Evolutionary conservation across 2,797 vertebrate species (phyloP).

Genomic region (Manis pentadactyla): DNA sequence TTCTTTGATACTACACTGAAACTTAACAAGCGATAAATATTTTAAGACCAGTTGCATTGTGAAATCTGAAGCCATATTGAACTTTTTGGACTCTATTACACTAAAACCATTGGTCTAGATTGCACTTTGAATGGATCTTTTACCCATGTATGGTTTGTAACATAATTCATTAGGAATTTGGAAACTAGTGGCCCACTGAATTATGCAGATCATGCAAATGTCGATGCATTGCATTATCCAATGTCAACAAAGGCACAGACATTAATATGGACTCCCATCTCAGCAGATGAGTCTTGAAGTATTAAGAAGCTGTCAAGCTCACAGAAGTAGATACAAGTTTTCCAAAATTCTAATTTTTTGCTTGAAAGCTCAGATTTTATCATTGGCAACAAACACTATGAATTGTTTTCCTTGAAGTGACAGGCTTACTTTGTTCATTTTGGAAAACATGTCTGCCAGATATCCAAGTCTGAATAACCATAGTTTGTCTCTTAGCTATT

Average conservation of each 20-base stretch:
- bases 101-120: not conserved
- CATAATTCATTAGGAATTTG: not conserved
- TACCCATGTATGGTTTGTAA: not conserved
- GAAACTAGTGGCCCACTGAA: not conserved
- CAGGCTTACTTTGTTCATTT: not conserved
- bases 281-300: not conserved
- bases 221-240: not conserved
- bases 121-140: not conserved
- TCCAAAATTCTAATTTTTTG: conserved; percentile 25
- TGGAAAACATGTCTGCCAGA: not conserved
- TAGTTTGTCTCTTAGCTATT: not conserved
- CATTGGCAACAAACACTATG: not conserved
- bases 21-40: not conserved
- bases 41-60: not conserved
- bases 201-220: not conserved
- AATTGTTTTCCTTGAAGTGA: conserved; percentile 34
- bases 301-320: not conserved
- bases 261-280: not conserved
- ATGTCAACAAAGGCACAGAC: not conserved
- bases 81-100: not conserved
- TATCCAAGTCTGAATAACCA: not conserved
- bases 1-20: not conserved
- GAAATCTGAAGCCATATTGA: not conserved
- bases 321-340: not conserved
- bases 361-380: conserved; percentile 34